Conservation (phyloP, 2,888 invertebrate genomes). For the Aspidiotus rigidus region DNA sequence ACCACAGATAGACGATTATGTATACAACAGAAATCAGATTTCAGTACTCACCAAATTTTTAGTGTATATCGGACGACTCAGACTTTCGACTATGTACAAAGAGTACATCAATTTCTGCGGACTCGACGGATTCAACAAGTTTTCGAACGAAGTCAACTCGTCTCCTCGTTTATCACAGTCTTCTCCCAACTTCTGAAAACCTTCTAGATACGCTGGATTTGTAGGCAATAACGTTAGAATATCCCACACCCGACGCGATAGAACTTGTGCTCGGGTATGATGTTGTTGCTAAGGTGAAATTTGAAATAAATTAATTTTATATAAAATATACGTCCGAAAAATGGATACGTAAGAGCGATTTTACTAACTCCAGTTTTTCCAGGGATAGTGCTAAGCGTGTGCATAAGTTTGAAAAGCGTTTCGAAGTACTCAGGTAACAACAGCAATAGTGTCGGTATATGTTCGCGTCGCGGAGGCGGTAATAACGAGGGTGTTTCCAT, state of each 20-base stretch:
- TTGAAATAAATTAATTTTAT: too few relatives aligned
- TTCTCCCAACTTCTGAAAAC: constrained; percentile 62
- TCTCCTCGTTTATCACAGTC: constrained; percentile 33
- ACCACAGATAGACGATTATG: not conserved
- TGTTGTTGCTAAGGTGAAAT: constrained; percentile 52
- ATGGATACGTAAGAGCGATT: not conserved
- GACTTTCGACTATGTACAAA: constrained; percentile 76
- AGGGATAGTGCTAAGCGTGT: constrained; percentile 66
- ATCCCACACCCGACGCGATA: constrained; percentile 90
- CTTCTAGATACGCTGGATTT: constrained; percentile 72
- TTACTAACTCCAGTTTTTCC: constrained; percentile 57
- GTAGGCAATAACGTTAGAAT: constrained; percentile 84
- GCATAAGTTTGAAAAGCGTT: constrained; percentile 81
- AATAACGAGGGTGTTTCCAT: constrained; percentile 76
- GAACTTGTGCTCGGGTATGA: constrained; percentile 76
- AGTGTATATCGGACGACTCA: constrained; percentile 43
- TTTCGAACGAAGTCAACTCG: constrained; percentile 55
- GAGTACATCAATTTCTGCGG: constrained; percentile 94
- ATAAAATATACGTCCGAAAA: too few relatives aligned
- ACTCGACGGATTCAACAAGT: constrained; percentile 74
- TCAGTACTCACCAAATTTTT: constrained; percentile 35
- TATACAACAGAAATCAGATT: not conserved
- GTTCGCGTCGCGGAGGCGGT: constrained; percentile 75
- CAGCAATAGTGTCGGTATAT: constrained; percentile 73
- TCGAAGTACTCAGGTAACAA: constrained; percentile 81